A percentile compares a stretch with the other conserved stretches of the same genome.
Conservation (phyloP, 1,140 invertebrate species). For the Berghia stephanieae region DNA sequence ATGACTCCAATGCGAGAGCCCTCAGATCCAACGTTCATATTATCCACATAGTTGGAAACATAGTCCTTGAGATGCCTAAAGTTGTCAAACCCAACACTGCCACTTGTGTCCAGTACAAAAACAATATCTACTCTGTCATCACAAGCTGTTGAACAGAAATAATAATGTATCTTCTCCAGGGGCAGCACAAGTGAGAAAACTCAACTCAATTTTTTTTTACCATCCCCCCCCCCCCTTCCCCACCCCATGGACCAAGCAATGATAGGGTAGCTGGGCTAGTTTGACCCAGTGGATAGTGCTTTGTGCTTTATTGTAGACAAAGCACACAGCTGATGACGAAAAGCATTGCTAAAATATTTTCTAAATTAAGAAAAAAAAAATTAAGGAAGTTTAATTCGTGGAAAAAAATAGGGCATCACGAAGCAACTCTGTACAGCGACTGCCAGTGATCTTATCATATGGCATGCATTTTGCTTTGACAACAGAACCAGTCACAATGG, state of each 20-base stretch:
- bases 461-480: too few species aligned
- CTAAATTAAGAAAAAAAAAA: too few species aligned
- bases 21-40: constrained; percentile 50
- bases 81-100: constrained; percentile 55
- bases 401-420: too few species aligned
- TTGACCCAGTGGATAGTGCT: too few species aligned
- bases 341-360: too few species aligned
- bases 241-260: background rate
- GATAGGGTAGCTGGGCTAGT: background rate
- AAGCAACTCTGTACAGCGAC: too few species aligned
- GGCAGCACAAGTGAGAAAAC: background rate
- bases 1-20: constrained; percentile 49
- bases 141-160: constrained; percentile 41
- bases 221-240: background rate
- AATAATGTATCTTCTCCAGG: constrained; percentile 10
- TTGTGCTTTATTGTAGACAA: too few species aligned
- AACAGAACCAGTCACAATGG: too few species aligned
- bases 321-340: too few species aligned
- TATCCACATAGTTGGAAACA: constrained; percentile 45
- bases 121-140: constrained; percentile 52
- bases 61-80: constrained; percentile 54
- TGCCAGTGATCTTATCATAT: too few species aligned
- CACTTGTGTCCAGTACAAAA: constrained; percentile 58
- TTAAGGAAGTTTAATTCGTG: too few species aligned
- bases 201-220: background rate